Percentiles rank a stretch among this genome's conserved stretches.
These are phyloP conservation scores for Patella depressa DNA, from an alignment of 2,888 invertebrate species.

Conservation along the genomic window DNA sequence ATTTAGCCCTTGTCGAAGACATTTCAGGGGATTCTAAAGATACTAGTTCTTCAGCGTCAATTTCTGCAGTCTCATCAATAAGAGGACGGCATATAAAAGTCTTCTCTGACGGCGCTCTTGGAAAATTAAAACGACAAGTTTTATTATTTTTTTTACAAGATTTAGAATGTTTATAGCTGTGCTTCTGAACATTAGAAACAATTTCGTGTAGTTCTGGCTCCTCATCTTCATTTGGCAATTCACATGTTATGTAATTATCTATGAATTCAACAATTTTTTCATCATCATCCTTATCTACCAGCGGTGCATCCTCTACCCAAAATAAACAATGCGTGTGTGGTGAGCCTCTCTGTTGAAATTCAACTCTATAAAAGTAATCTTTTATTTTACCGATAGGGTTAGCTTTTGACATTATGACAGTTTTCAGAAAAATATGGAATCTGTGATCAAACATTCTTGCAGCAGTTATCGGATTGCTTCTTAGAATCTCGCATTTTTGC, in stretches of 20 bases:
- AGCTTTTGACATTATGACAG: conserved; percentile 15
- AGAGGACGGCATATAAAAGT: conserved; percentile 14
- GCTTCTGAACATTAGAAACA: conserved; percentile 33
- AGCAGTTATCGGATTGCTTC: conserved; percentile 25
- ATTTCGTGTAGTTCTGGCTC: conserved; percentile 24
- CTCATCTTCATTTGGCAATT: conserved; percentile 28
- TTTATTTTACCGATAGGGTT: conserved; percentile 37
- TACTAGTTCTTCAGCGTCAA: not conserved
- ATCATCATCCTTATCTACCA: conserved; percentile 30
- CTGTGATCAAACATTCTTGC: conserved; percentile 28
- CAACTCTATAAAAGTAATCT: conserved; percentile 44
- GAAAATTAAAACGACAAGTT: conserved; percentile 33
- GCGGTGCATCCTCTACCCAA: conserved; percentile 41
- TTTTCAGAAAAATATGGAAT: conserved; percentile 19
- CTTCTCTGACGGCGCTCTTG: not conserved
- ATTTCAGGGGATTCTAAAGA: no score
- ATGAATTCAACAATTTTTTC: conserved; percentile 33
- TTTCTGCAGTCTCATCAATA: not conserved
- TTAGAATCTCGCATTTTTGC: conserved; percentile 22
- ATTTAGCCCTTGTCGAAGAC: no score
- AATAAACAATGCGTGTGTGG: conserved; percentile 44
- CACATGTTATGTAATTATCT: conserved; percentile 30
- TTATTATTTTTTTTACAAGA: conserved; percentile 34
- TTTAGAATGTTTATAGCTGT: conserved; percentile 35
- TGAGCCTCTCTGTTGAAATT: conserved; percentile 46